Evolutionary conservation across 2,797 vertebrate species (phyloP), one percentile per base, ranked within the genome.

Genomic region (Sebastes wilsoni): DNA sequence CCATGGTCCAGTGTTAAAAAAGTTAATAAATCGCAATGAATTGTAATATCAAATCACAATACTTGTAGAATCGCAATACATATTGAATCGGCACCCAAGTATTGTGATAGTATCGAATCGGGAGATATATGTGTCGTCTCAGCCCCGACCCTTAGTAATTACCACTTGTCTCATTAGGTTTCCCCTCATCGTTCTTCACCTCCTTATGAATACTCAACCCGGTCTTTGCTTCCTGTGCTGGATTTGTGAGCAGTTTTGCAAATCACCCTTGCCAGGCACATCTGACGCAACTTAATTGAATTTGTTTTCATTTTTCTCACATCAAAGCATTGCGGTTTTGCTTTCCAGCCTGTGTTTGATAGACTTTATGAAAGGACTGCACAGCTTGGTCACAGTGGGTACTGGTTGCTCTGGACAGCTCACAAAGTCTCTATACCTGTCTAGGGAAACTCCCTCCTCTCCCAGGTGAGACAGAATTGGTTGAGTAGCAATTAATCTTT

Each of bases 261-360:
- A 59, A 70, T 3, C 11, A 72, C 8, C 7, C 1, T 42, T 67
- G 27, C 25, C 25, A 49, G 27, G 25, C 7, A n/a, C 18, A 23
- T 77, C 69, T 49, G 61, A 84, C 58, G 60, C 13, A 72, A 11
- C 28, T n/a, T 74, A 62, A 79, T 81, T 74, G 28, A 46, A 67
- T 83, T 85, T 83, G 72, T 79, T 80, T 79, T 79, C 5, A 72
- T 85, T 84, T 81, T 34, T 11, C 13, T 72, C 52, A 61, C 22
- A 77, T 81, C 8, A 84, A 88, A 80, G 83, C 20, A 3, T n/a
- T 9, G 25, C 14, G 13, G 27, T 64, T 80, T 81, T 58, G 20
- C 13, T 72, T 25, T 61, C 18, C 66, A 71, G 27, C 54, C 30
- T 60, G 18, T 75, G 64, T 72, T 74, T 82, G 38, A 76, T 42